Percentiles rank a stretch among this genome's conserved stretches.
These are phyloP conservation scores for Symphodus melops DNA, from an alignment of 2,113 vertebrate species.

Conservation along the genomic window DNA sequence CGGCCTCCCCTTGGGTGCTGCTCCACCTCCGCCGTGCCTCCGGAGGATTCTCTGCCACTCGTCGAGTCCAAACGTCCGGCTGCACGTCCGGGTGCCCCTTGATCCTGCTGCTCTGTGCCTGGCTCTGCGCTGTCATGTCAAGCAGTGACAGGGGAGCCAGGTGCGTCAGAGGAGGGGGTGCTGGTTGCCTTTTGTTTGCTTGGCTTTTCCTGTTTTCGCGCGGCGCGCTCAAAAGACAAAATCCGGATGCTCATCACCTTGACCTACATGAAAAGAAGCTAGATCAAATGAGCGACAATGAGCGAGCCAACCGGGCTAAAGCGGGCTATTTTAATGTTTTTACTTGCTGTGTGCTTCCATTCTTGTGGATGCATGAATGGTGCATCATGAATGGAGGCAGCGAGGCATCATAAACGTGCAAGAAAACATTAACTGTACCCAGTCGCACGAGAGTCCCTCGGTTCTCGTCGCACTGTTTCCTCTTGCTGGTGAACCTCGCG, in stretches of 20 bases:
- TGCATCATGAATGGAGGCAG: conserved; percentile 75
- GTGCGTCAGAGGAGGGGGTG: conserved; percentile 75
- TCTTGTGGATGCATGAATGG: conserved; percentile 76
- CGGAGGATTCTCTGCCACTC: conserved; percentile 56
- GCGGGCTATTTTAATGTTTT: conserved; percentile 49
- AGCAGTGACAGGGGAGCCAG: conserved; percentile 80
- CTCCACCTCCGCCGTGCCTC: conserved; percentile 62
- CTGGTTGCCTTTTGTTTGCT: conserved; percentile 76
- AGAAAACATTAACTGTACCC: conserved; percentile 32
- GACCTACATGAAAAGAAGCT: conserved; percentile 61
- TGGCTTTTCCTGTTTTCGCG: conserved; percentile 55
- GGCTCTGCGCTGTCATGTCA: conserved; percentile 85
- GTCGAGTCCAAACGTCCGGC: conserved; percentile 79
- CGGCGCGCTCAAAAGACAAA: conserved; percentile 66
- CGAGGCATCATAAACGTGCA: conserved; percentile 43
- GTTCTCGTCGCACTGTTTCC: conserved; percentile 2
- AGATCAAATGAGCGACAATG: conserved; percentile 21
- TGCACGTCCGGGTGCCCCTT: conserved; percentile 80
- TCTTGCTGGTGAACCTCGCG: conserved; percentile 26
- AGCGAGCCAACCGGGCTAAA: conserved; percentile 7
- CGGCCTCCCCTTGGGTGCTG: conserved; percentile 78
- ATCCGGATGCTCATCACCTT: conserved; percentile 64
- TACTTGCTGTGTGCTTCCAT: conserved; percentile 66
- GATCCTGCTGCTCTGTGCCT: conserved; percentile 77
- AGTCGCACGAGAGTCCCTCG: conserved; percentile 12